These are phyloP conservation scores for Pelochelys cantorii DNA, from an alignment of 2,797 vertebrate genomes.

Conservation along the genomic window DNA sequence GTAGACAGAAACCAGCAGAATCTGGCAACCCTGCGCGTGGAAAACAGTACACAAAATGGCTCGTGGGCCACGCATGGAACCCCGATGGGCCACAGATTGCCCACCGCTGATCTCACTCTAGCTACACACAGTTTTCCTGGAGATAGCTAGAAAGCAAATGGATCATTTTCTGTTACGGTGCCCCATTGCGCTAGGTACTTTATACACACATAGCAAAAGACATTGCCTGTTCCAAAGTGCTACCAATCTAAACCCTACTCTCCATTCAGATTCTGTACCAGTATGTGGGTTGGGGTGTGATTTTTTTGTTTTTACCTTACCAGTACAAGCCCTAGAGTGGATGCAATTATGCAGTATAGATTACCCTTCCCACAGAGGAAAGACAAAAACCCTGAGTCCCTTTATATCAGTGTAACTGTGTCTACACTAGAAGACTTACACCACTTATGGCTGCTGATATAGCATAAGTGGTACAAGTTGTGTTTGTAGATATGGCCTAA, in stretches of 20 bases:
- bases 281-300: not conserved
- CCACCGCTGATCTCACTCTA: not conserved
- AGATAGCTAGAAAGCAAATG: not conserved
- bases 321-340: not conserved
- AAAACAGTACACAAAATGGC: no score
- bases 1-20: no score
- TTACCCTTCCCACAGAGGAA: not conserved
- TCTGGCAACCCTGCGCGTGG: no score
- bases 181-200: not conserved
- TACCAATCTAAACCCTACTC: not conserved
- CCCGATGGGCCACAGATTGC: no score
- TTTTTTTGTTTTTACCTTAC: not conserved
- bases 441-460: not conserved
- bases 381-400: rapidly evolving
- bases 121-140: not conserved
- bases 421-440: not conserved
- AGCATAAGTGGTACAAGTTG: not conserved
- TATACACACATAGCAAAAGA: not conserved
- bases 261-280: not conserved
- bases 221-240: not conserved
- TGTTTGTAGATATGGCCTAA: not conserved
- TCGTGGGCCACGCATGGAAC: no score
- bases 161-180: not conserved
- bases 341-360: not conserved
- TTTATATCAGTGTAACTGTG: not conserved